These are phyloP conservation scores for Coecobrya sp. DNA, from an alignment of 2,888 invertebrate genomes.

Conservation along the genomic window DNA sequence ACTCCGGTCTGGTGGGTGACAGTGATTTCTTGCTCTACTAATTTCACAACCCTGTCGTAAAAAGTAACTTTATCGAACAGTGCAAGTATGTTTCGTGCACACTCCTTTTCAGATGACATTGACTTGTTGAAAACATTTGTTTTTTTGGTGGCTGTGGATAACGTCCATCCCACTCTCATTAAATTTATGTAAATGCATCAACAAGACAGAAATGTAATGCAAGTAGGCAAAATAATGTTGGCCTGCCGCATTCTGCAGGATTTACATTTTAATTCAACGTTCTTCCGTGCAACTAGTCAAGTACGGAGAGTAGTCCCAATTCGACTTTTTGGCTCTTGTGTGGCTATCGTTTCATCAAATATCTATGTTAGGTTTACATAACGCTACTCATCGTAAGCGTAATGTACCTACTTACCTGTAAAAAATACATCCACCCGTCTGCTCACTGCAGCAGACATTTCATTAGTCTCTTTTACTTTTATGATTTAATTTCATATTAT, in stretches of 20 bases:
- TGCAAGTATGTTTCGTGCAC: background rate
- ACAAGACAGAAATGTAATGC: background rate
- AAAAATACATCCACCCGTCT: background rate
- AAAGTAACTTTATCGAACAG: conserved; percentile 10
- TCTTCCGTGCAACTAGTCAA: background rate
- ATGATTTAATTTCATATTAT: conserved; percentile 51
- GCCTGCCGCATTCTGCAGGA: conserved; percentile 28
- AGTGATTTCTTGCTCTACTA: conserved; percentile 57
- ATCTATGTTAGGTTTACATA: conserved; percentile 36
- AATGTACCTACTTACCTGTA: background rate
- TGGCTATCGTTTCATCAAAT: background rate
- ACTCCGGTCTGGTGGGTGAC: conserved; percentile 38
- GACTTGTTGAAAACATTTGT: conserved; percentile 29
- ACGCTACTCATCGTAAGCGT: background rate
- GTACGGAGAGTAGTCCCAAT: background rate
- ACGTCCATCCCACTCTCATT: conserved; percentile 1
- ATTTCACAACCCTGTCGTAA: conserved; percentile 13
- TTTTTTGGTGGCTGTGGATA: background rate
- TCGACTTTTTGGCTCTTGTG: conserved; percentile 30
- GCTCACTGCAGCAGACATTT: conserved; percentile 2
- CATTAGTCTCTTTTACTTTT: conserved; percentile 52
- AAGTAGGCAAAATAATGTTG: conserved; percentile 9
- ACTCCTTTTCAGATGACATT: conserved; percentile 30
- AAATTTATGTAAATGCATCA: conserved; percentile 46
- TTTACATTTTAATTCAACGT: conserved; percentile 21